Conservation (phyloP, 2,113 vertebrate genomes). For the Isurus oxyrinchus region DNA sequence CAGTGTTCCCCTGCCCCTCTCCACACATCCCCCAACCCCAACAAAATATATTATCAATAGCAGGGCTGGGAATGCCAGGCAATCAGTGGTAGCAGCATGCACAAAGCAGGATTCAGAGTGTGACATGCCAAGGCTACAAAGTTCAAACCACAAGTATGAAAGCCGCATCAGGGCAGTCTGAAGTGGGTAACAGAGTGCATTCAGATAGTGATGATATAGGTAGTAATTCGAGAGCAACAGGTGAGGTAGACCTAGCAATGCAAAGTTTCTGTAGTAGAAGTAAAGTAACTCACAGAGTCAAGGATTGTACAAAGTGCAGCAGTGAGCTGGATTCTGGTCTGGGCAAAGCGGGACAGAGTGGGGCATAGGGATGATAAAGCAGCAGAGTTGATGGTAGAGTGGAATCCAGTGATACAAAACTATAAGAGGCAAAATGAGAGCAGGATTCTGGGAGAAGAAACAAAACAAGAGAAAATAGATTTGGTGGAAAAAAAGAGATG, state of each 20-base stretch:
- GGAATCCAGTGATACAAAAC: neutral
- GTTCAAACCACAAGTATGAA: neutral
- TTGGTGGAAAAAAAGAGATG: neutral
- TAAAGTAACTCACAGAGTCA: neutral
- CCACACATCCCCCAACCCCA: too few species aligned
- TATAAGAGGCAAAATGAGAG: neutral
- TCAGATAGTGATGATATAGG: neutral
- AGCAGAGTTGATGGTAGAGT: neutral
- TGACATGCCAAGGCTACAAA: neutral
- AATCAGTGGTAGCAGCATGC: neutral
- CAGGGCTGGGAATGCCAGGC: neutral
- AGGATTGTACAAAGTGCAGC: neutral
- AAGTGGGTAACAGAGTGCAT: neutral
- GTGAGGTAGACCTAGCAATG: neutral
- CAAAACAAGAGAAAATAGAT: neutral
- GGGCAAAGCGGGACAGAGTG: neutral
- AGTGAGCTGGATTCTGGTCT: neutral
- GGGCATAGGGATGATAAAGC: neutral
- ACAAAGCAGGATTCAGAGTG: too few species aligned
- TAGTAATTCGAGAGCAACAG: neutral
- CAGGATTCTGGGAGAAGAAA: neutral
- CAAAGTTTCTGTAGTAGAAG: neutral
- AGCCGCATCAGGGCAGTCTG: neutral
- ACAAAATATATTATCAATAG: neutral
- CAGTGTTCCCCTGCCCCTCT: too few species aligned